These are phyloP conservation scores for Hedya salicella DNA, from an alignment of 2,888 invertebrate genomes.

Conservation along the genomic window DNA sequence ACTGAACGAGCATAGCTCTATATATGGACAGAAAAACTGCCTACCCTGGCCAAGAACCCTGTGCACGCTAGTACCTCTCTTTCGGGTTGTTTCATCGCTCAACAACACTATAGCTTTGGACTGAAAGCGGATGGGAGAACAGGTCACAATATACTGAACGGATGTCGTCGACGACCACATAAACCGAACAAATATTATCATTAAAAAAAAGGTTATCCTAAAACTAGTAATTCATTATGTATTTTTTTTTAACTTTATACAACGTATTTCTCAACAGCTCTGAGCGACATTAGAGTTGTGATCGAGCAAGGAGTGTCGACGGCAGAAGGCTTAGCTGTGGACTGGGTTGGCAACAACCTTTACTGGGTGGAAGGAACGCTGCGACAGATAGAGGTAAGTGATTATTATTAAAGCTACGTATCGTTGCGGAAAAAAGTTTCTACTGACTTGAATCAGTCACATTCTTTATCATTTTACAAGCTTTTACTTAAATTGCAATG, in stretches of 20 bases:
- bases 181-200: too few relatives aligned
- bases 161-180: conserved; percentile 96
- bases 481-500: too few relatives aligned
- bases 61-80: too few relatives aligned
- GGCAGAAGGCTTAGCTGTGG: conserved; percentile 95
- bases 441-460: neutral
- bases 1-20: too few relatives aligned
- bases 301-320: conserved; percentile 93
- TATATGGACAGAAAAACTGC: too few relatives aligned
- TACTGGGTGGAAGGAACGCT: conserved; percentile 95
- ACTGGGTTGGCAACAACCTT: conserved; percentile 94
- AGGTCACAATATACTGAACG: conserved; percentile 91
- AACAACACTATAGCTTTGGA: conserved; percentile 94
- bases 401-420: neutral
- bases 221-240: too few relatives aligned
- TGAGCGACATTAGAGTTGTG: conserved; percentile 92
- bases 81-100: conserved; percentile 89
- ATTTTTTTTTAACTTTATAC: too few relatives aligned
- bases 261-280: too few relatives aligned
- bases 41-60: too few relatives aligned
- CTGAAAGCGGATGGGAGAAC: conserved; percentile 89
- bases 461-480: too few relatives aligned
- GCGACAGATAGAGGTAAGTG: conserved; percentile 91
- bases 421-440: neutral
- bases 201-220: too few relatives aligned